These are phyloP conservation scores for Oncorhynchus tshawytscha DNA, from an alignment of 2,113 vertebrate species.

Conservation along the genomic window DNA sequence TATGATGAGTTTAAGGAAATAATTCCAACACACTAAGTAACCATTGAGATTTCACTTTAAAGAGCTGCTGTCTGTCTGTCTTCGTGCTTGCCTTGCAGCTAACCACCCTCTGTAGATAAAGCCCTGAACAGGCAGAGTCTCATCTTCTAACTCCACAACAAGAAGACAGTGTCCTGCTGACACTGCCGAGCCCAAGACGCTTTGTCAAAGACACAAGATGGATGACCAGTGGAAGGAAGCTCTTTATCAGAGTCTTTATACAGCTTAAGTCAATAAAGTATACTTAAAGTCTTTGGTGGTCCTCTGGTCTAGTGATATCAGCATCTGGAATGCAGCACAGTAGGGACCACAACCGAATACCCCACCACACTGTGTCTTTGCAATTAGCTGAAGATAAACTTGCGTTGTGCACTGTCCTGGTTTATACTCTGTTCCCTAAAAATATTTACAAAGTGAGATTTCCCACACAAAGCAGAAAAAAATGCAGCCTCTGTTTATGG, in stretches of 20 bases:
- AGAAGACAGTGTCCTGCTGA: constrained; percentile 14
- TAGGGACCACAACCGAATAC: constrained; percentile 55
- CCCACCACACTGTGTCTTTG: constrained; percentile 54
- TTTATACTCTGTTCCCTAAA: constrained; percentile 64
- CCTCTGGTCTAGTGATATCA: constrained; percentile 63
- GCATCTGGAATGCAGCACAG: constrained; percentile 69
- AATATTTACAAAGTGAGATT: constrained; percentile 71
- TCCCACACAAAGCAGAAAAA: constrained; percentile 68
- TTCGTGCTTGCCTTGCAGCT: neutral
- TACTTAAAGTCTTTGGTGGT: constrained; percentile 75
- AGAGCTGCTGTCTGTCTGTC: neutral
- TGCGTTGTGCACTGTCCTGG: constrained; percentile 60
- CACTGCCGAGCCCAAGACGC: constrained; percentile 12
- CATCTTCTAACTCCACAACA: constrained; percentile 4
- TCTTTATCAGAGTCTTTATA: constrained; percentile 68
- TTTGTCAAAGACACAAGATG: constrained; percentile 46
- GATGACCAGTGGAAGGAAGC: constrained; percentile 54
- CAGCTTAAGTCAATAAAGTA: constrained; percentile 64
- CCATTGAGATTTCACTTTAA: neutral
- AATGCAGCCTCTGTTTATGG: constrained; percentile 66
- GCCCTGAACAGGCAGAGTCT: neutral
- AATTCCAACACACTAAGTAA: neutral
- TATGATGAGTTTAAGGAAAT: neutral
- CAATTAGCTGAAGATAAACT: constrained; percentile 78
- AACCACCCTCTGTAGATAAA: neutral